These are phyloP conservation scores for Capitulum mitella DNA, from an alignment of 2,888 invertebrate genomes.

Conservation along the genomic window DNA sequence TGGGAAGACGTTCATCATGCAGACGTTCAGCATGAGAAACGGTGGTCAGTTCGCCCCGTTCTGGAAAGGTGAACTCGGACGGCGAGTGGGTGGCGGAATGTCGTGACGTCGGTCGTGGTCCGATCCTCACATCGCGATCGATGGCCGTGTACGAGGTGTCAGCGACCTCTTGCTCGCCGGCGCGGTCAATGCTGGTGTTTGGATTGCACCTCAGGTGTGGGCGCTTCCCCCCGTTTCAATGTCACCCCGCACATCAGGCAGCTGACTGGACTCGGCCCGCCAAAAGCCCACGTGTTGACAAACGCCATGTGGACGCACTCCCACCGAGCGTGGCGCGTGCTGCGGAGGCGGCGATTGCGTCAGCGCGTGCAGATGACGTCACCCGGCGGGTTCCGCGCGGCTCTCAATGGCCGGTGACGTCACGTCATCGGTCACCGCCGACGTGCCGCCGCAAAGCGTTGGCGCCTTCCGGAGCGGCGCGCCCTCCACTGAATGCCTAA, in stretches of 20 bases:
- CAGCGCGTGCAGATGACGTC: background rate
- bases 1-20: no score
- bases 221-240: background rate
- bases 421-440: background rate
- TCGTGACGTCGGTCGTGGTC: no score
- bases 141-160: background rate
- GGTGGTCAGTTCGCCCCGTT: no score
- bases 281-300: background rate
- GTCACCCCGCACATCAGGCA: background rate
- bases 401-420: background rate
- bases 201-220: no score
- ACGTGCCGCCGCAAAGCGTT: no score
- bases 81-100: no score
- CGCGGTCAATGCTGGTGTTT: no score
- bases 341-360: background rate
- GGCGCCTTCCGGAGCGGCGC: no score
- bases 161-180: background rate
- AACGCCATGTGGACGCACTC: background rate
- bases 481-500: no score
- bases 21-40: no score
- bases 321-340: background rate
- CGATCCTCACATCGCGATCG: no score
- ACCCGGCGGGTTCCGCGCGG: background rate
- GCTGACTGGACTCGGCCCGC: background rate
- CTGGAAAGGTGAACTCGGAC: no score